Base-by-base conservation (phyloP, 2,113 vertebrate genomes). In the Platysternon megacephalum region DNA sequence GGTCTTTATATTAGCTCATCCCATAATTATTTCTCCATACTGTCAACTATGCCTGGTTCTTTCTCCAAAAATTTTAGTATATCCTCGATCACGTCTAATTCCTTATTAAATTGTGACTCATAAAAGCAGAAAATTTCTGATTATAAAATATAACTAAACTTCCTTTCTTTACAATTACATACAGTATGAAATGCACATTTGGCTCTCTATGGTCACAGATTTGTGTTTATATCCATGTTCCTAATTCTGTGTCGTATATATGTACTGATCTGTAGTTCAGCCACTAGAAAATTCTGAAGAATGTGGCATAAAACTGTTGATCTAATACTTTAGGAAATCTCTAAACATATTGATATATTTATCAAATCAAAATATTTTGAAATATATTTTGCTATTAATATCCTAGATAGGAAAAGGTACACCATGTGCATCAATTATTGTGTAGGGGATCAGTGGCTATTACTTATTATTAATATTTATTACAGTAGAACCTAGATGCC, bases 21-120 rank as follows among this genome's bases (percentile, higher is more conserved):
- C 84, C 82, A 80, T 74, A 93, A 95, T 96, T 95, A 87, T 96
- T 95, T 89, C 49, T 91, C 29, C 58, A 32, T 87, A 79, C 82
- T 76, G 16, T 91, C 42, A 16, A 79, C 17, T 90, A 55, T 13
- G 2, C 1, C 4, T 35, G 1, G 7, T 89, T 92, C 93, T 95
- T 39, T 81, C 87, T 0, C 79, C 49, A 32, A 80, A 51, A 95
- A 56, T 14, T 32, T 84, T 92, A 90, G 42, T 78, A 7, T 32
- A 85, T 89, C 46, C 80, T 93, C 17, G 87, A 91, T 68, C 92
- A 42, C 35, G 82, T 96, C 80, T 79, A 96, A 39, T 8, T 91
- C 94, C 87, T 94, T 93, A 90, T 95, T 95, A 81, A 87, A 74
- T n/a, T 92, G 5, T 42, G 80, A 29, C 2, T 95, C 93, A 93